Base-by-base conservation (phyloP, 2,888 invertebrate species). In the Mycogona germanica region DNA sequence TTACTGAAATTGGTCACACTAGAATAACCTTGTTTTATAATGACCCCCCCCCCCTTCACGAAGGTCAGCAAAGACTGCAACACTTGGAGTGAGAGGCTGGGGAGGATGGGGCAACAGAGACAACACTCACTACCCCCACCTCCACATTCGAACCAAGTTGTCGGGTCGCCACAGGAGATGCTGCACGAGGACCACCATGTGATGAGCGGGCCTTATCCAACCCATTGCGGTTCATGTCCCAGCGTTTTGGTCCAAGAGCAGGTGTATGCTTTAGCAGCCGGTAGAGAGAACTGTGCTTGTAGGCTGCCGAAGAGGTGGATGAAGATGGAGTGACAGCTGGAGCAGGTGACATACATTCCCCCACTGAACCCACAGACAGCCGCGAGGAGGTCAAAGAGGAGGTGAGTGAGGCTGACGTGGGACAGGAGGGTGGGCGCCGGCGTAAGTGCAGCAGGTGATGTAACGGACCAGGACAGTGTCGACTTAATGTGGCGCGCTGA, bases 151-250 rank as follows among this genome's bases (percentile, higher is more conserved):
- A 29, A n/a, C n/a, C n/a, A n/a, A n/a, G n/a, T n/a, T n/a, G n/a
- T n/a, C n/a, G n/a, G n/a, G n/a, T n/a, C 9, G 53, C 42, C n/a
- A 23, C 23, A 3, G n/a, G 19, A 4, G 21, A 25, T n/a, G 38
- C 38, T 9, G 25, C 14, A 6, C 35, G n/a, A 26, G 44, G 42
- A 3, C 26, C 44, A n/a, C n/a, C n/a, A n/a, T n/a, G n/a, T 6
- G 41, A 19, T 30, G 51, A 29, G 7, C n/a, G 17, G 12, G 45
- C 21, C 42, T 21, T 58, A 40, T 57, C 58, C 56, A 61, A 56
- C 9, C 60, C 61, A 52, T 61, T 61, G 46, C 60, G 60, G 40
- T 61, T 61, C 26, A 61, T 61, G 40, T 61, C 60, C 17, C 60
- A 54, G 14, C 59, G 52, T 26, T 57, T 59, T 28, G 53, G 55